These are phyloP conservation scores for Malurus alboscapulatus DNA, from an alignment of 2,113 vertebrate species.

Conservation along the genomic window DNA sequence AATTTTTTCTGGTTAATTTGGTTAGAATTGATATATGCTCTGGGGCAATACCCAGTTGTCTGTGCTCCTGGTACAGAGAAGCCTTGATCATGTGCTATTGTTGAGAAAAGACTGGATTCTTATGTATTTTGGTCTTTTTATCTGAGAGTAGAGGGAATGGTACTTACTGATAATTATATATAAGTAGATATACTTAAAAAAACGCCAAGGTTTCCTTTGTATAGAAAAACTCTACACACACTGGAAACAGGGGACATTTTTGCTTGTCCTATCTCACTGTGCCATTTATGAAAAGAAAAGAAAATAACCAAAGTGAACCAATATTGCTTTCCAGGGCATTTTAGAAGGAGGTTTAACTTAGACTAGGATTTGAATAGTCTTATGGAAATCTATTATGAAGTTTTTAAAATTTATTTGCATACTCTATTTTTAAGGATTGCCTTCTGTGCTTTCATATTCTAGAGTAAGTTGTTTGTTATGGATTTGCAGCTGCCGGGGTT, in stretches of 20 bases:
- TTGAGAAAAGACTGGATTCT: background rate
- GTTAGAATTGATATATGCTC: background rate
- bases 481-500: background rate
- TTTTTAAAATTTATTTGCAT: background rate
- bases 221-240: background rate
- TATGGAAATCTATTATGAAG: background rate
- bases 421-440: background rate
- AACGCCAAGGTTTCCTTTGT: background rate
- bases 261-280: background rate
- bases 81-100: background rate
- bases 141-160: background rate
- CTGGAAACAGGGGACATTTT: background rate
- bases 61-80: background rate
- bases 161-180: background rate
- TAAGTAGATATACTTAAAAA: background rate
- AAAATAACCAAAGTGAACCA: background rate
- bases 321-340: background rate
- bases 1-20: background rate
- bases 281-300: background rate
- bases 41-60: background rate
- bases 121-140: background rate
- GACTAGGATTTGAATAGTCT: background rate
- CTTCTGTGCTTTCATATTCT: background rate
- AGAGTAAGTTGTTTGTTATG: background rate
- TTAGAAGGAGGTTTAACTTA: background rate